A percentile compares a stretch with the other conserved stretches of the same genome.
phyloP scores from a whole-genome alignment of 2,797 vertebrate species.

The Megaceryle alcyon region DNA sequence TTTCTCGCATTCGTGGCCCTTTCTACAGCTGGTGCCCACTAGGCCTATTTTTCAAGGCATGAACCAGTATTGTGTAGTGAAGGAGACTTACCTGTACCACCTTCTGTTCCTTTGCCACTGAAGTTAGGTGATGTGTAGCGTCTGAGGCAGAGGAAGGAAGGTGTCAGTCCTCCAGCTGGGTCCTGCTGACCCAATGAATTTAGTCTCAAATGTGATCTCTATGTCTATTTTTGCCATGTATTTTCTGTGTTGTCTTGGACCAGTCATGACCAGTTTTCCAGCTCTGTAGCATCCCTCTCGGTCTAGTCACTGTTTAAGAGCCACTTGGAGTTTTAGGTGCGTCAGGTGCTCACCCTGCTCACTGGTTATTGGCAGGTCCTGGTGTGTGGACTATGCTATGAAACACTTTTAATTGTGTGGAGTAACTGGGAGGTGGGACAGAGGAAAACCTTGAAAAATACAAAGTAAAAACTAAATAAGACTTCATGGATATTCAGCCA shows the following conservation, averaged over 20 bases:
- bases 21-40: neutral
- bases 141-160: neutral
- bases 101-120: neutral
- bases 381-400: rapidly evolving
- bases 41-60: rapidly evolving
- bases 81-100: neutral
- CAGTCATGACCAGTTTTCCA: neutral
- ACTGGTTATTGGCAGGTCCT: neutral
- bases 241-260: neutral
- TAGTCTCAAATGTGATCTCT: neutral
- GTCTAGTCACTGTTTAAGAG: neutral
- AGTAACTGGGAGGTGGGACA: rapidly evolving
- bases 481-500: rapidly evolving
- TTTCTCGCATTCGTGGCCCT: neutral
- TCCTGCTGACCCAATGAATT: neutral
- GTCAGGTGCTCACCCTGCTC: neutral
- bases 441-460: neutral
- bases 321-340: neutral
- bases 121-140: neutral
- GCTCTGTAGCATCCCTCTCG: neutral
- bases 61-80: neutral
- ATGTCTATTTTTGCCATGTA: neutral
- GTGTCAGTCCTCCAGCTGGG: neutral
- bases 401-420: neutral
- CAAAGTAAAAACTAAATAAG: rapidly evolving